A percentile compares a stretch with the other conserved stretches of the same genome.
Conservation (phyloP, 2,797 vertebrate genomes). For the Sorex maritimensis region DNA sequence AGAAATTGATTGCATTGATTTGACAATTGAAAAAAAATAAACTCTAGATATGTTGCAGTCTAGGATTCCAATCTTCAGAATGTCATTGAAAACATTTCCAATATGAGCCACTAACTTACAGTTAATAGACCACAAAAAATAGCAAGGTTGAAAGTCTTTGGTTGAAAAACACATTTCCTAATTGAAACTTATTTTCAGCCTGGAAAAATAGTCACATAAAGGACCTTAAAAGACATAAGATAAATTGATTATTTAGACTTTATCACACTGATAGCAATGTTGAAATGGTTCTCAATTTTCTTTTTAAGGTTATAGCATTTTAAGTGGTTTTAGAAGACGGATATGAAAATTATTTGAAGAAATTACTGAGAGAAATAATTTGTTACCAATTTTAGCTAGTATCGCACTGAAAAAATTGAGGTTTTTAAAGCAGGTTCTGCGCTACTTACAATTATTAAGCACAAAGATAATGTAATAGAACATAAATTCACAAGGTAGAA, state of each 20-base stretch:
- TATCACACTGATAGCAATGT: background rate
- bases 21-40: conserved; percentile 26
- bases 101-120: background rate
- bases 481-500: background rate
- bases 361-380: background rate
- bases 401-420: background rate
- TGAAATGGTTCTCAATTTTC: background rate
- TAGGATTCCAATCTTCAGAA: conserved; percentile 39
- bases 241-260: background rate
- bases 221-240: background rate
- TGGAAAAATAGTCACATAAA: background rate
- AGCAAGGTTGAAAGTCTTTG: conserved; percentile 1
- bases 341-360: background rate
- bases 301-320: background rate
- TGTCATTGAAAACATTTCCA: background rate
- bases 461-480: background rate
- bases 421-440: background rate
- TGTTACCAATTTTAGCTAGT: background rate
- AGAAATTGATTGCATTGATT: conserved; percentile 40
- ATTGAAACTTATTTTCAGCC: conserved; percentile 38
- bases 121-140: conserved; percentile 9
- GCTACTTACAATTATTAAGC: background rate
- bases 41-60: conserved; percentile 51
- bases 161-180: conserved; percentile 22
- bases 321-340: background rate